Evolutionary conservation across 2,797 vertebrate species (phyloP).

Genomic region (Streptopelia turtur): DNA sequence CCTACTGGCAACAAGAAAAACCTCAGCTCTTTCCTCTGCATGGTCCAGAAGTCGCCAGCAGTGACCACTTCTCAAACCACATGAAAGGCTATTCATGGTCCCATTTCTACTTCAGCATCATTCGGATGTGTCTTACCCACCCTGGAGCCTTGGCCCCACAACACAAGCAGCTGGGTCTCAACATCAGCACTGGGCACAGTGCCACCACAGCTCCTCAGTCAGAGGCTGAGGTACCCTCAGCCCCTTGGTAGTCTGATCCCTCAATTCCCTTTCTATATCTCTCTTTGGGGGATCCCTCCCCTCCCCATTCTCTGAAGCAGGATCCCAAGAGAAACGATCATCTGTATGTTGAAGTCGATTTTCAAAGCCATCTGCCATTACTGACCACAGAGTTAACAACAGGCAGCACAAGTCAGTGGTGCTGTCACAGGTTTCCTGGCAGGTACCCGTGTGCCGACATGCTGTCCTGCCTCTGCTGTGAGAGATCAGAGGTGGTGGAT

Average conservation of each 20-base stretch:
- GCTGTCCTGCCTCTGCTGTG: background rate
- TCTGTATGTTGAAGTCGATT: rapidly evolving
- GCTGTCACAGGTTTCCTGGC: background rate
- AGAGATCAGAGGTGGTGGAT: slow-evolving; percentile 80
- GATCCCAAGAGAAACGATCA: background rate
- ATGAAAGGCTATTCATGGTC: background rate
- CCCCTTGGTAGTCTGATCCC: background rate
- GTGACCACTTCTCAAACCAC: background rate
- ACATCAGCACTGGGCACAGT: background rate
- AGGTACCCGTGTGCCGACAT: rapidly evolving
- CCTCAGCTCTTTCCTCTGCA: background rate
- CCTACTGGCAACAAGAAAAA: rapidly evolving
- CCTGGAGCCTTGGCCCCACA: background rate
- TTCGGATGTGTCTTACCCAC: too few species aligned
- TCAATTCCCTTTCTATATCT: background rate
- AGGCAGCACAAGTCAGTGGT: background rate
- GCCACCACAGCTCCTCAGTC: background rate
- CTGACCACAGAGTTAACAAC: too few species aligned
- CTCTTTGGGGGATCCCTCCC: background rate
- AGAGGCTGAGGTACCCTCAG: too few species aligned
- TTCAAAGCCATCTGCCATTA: background rate
- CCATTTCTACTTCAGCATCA: background rate
- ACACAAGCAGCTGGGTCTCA: too few species aligned
- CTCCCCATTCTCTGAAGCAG: background rate
- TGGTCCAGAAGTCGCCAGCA: rapidly evolving